Conservation (phyloP, 2,888 invertebrate species). For the Buathra laborator region DNA sequence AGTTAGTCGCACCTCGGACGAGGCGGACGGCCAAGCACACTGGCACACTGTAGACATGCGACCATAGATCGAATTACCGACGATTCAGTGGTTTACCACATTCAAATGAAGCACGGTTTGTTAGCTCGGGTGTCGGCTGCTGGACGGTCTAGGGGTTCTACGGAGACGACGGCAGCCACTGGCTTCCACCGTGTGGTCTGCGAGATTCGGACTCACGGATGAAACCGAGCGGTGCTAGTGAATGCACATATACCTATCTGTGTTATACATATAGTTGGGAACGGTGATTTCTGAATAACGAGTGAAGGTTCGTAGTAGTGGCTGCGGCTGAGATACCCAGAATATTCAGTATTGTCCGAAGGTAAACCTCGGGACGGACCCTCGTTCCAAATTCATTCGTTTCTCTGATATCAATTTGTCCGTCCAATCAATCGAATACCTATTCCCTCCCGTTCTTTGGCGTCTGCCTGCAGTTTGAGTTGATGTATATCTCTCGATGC, state of each 20-base stretch:
- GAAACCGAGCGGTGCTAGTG: conserved; percentile 46
- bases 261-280: conserved; percentile 32
- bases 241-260: conserved; percentile 2
- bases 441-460: background rate
- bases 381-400: conserved; percentile 30
- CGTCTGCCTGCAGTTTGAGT: conserved; percentile 25
- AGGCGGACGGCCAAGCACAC: conserved; percentile 69
- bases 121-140: conserved; percentile 68
- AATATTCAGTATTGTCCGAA: conserved; percentile 59
- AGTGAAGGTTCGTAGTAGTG: conserved; percentile 17
- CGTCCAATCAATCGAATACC: conserved; percentile 54
- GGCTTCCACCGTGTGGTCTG: conserved; percentile 30
- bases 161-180: conserved; percentile 66
- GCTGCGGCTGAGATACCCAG: conserved; percentile 17
- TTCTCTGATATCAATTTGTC: conserved; percentile 59
- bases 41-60: conserved; percentile 66
- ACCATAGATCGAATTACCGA: conserved; percentile 80
- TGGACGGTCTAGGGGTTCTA: conserved; percentile 8
- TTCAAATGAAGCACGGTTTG: conserved; percentile 79
- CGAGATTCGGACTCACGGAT: conserved; percentile 60
- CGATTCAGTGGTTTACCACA: conserved; percentile 79
- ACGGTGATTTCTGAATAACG: conserved; percentile 58
- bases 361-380: conserved; percentile 29
- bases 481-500: conserved; percentile 27
- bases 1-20: conserved; percentile 74